Evolutionary conservation across 2,888 invertebrate species (phyloP).

Genomic region (Drosophila birchii): DNA sequence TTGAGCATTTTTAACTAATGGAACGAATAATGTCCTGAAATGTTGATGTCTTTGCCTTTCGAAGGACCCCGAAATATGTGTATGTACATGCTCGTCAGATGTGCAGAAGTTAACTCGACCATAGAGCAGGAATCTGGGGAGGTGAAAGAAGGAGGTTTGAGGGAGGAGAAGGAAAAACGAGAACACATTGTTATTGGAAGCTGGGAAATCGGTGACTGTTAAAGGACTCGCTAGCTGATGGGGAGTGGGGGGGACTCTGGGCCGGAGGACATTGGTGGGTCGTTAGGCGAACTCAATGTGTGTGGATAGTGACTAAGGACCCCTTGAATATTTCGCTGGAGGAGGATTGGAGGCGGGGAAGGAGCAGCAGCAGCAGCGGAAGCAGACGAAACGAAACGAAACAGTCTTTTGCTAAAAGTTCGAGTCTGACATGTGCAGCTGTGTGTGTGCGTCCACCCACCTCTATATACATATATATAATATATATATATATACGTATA

Average conservation of each 20-base stretch:
- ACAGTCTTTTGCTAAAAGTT: constrained; percentile 53
- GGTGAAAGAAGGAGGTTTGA: background rate
- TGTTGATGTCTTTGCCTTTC: constrained; percentile 1
- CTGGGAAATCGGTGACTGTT: constrained; percentile 34
- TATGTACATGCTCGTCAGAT: constrained; percentile 7
- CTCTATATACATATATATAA: constrained; percentile 22
- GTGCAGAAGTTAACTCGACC: constrained; percentile 36
- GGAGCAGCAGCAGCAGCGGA: constrained; percentile 30
- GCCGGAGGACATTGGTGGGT: constrained; percentile 49
- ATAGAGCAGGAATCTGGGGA: constrained; percentile 22
- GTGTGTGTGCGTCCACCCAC: constrained; percentile 25
- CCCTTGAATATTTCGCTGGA: constrained; percentile 34
- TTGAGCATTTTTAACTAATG: background rate
- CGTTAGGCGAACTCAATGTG: constrained; percentile 58
- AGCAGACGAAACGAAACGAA: constrained; percentile 48
- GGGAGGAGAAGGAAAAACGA: constrained; percentile 18
- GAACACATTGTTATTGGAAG: constrained; percentile 54
- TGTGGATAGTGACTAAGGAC: constrained; percentile 45
- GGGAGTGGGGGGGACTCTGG: background rate
- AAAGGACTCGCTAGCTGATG: constrained; percentile 28
- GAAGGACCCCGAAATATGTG: background rate
- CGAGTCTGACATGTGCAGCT: constrained; percentile 74
- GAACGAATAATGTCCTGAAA: constrained; percentile 8
- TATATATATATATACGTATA: constrained; percentile 18
- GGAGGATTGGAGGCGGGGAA: background rate